Evolutionary conservation across 2,888 invertebrate genomes (phyloP).

Genomic region (Andrena camellia): DNA sequence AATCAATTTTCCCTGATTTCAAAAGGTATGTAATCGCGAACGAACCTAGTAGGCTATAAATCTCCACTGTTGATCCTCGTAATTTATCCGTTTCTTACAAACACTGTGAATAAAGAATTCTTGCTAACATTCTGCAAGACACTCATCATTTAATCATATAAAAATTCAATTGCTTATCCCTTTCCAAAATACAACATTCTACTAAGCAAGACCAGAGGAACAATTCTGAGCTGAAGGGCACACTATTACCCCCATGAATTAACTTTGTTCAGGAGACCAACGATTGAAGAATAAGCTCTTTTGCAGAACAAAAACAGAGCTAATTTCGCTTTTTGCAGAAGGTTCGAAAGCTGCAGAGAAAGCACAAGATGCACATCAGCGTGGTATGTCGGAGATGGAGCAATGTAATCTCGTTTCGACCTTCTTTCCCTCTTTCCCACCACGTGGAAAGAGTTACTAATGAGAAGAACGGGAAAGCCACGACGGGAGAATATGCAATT

Average conservation of each 20-base stretch:
- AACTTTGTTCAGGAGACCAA: background rate
- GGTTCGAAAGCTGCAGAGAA: background rate
- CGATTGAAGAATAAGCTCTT: background rate
- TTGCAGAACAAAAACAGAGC: background rate
- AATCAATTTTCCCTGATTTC: slow-evolving; percentile 28
- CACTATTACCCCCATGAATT: background rate
- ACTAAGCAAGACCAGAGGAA: background rate
- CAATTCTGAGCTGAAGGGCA: background rate
- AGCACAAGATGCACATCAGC: background rate
- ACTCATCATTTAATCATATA: background rate
- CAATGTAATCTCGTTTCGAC: slow-evolving; percentile 51
- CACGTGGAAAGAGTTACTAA: slow-evolving; percentile 38
- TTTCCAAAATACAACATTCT: background rate
- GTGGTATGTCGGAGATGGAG: slow-evolving; percentile 23
- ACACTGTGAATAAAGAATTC: slow-evolving; percentile 17
- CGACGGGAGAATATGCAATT: slow-evolving; percentile 50
- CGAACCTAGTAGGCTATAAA: slow-evolving; percentile 9
- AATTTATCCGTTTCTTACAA: slow-evolving; percentile 1
- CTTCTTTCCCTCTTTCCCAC: slow-evolving; percentile 17
- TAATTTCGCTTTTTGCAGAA: slow-evolving; percentile 8
- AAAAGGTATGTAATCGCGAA: slow-evolving; percentile 5
- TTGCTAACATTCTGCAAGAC: background rate
- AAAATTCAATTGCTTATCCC: background rate
- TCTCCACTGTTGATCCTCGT: background rate
- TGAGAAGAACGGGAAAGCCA: slow-evolving; percentile 40